These are phyloP conservation scores for Hippocampus zosterae DNA, from an alignment of 2,113 vertebrate species.

Conservation along the genomic window DNA sequence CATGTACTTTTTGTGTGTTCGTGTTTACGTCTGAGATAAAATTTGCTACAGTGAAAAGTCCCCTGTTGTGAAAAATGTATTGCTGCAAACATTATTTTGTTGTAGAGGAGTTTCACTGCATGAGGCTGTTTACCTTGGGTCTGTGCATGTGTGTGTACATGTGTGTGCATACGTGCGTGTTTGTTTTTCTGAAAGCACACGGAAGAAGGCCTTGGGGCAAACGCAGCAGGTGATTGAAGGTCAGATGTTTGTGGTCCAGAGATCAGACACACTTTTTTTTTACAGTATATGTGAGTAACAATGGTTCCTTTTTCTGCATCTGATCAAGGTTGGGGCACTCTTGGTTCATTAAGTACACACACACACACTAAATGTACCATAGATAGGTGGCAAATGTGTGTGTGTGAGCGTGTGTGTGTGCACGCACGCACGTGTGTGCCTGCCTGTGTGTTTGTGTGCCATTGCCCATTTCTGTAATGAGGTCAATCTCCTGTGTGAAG, in stretches of 20 bases:
- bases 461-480: slow-evolving; percentile 56
- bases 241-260: slow-evolving; percentile 87
- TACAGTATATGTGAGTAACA: slow-evolving; percentile 75
- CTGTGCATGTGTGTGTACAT: slow-evolving; percentile 6
- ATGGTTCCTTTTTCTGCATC: slow-evolving; percentile 72
- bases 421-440: background rate
- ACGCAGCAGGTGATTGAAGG: slow-evolving; percentile 82
- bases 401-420: background rate
- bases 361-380: no score
- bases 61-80: no score
- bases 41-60: no score
- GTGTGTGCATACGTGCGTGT: background rate
- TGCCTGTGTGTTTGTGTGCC: background rate
- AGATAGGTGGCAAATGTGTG: no score
- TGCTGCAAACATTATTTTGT: no score
- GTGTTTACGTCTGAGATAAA: no score
- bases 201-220: slow-evolving; percentile 68
- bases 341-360: slow-evolving; percentile 78
- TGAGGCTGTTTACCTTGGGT: background rate
- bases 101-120: no score
- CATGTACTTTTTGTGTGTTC: no score
- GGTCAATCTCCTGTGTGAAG: slow-evolving; percentile 62
- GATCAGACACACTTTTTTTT: slow-evolving; percentile 88
- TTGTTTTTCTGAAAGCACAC: slow-evolving; percentile 26
- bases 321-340: slow-evolving; percentile 88